Evolutionary conservation across 2,888 invertebrate genomes (phyloP), one percentile per base, ranked within the genome.

Genomic region (Sisyra nigra): DNA sequence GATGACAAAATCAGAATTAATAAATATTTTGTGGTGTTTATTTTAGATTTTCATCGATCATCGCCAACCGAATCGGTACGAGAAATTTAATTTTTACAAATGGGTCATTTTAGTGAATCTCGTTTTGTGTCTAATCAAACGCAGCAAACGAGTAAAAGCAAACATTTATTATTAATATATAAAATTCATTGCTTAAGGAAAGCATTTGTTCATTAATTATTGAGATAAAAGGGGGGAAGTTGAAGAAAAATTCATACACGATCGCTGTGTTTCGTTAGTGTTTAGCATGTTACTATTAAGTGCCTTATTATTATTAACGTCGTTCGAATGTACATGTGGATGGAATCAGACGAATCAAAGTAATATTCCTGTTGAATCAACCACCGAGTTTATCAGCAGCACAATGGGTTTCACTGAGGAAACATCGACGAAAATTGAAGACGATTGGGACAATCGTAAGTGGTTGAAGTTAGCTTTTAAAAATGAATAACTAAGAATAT

Each of bases 281-380:
- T 14, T 41, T 41, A 43, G 38, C 32, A 43, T 43, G 43, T 43
- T 43, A 43, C 38, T 43, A 31, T 17, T 43, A 43, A 43, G 43
- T 43, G 43, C 43, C 43, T 43, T 43, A 43, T 29, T 33, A 24
- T 24, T 24, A 14, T 14, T 38, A 30, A 38, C 24, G 30, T 33
- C 14, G 11, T 34, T 41, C 15, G 41, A 41, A 30, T 15, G 17
- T 17, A 37, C 18, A 8, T 19, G 37, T 11, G 37, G 37, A 37
- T 19, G 18, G 18, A 37, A 37, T 37, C 18, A 17, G 15, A 18
- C 37, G 18, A 37, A 37, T 37, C 18, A 18, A 37, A 37, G 18
- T 24, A 24, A 24, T 7, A 24, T 24, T 24, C 24, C 24, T 5
- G 24, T 24, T 24, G 24, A 24, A 7, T 24, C 24, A 5, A 24